Evolutionary conservation across 2,888 invertebrate species (phyloP).

Genomic region (Plagiodera versicolora): DNA sequence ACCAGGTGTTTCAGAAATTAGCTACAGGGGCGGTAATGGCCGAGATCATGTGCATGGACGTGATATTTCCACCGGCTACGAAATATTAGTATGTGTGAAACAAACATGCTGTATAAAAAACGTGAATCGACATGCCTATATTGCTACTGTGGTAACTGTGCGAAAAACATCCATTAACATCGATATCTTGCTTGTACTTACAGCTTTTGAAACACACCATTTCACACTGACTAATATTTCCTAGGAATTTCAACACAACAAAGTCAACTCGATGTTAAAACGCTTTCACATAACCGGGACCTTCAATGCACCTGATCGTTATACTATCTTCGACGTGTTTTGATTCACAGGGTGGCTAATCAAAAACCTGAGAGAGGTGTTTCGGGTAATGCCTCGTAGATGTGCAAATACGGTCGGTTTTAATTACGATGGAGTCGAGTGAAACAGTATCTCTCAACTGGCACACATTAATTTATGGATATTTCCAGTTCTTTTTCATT

Average conservation of each 20-base stretch:
- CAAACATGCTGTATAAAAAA: constrained; percentile 24
- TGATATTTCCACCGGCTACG: constrained; percentile 3
- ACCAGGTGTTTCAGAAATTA: neutral
- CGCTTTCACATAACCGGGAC: too few species aligned
- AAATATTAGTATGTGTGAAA: constrained; percentile 27
- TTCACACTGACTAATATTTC: constrained; percentile 33
- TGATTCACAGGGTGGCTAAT: too few species aligned
- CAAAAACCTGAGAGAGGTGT: too few species aligned
- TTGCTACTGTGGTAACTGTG: constrained; percentile 1
- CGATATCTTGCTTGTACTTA: constrained; percentile 22
- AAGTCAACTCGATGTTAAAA: too few species aligned
- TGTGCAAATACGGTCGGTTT: too few species aligned
- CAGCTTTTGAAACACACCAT: constrained; percentile 19
- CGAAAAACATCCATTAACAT: neutral
- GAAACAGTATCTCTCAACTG: too few species aligned
- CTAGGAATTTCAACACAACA: constrained; percentile 16
- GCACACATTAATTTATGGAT: too few species aligned
- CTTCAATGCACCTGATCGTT: too few species aligned
- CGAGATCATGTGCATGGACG: neutral
- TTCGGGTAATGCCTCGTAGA: too few species aligned
- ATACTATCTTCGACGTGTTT: too few species aligned
- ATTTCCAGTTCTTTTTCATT: too few species aligned
- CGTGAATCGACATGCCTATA: constrained; percentile 13
- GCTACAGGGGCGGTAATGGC: neutral
- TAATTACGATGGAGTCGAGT: too few species aligned